phyloP scores from a whole-genome alignment of 2,888 invertebrate species.

The Spodoptera picta region DNA sequence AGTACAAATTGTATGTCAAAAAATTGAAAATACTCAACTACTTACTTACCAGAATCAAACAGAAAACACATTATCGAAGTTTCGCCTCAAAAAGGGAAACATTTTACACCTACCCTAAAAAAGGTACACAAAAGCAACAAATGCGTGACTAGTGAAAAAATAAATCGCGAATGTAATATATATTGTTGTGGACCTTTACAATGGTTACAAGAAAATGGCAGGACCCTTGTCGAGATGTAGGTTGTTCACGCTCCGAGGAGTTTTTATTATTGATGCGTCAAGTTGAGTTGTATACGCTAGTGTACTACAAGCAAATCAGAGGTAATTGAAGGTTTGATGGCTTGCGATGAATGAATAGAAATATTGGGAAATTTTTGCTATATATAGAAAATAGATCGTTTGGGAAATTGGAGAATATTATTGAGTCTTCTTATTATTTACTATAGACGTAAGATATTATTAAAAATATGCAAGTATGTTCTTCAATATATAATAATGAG shows the following conservation, averaged over 20 bases:
- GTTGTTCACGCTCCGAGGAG: slow-evolving; percentile 46
- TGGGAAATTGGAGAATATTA: no score
- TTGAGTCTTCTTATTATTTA: no score
- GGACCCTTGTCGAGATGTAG: slow-evolving; percentile 57
- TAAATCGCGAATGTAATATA: slow-evolving; percentile 43
- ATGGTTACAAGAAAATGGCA: slow-evolving; percentile 56
- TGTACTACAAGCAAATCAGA: slow-evolving; percentile 54
- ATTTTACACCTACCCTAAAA: background rate
- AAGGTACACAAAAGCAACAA: slow-evolving; percentile 15
- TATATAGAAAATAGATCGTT: background rate
- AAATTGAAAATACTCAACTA: no score
- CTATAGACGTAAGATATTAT: no score
- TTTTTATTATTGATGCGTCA: slow-evolving; percentile 63
- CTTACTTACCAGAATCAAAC: no score
- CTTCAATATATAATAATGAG: no score
- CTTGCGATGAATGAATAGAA: slow-evolving; percentile 31
- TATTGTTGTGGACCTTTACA: slow-evolving; percentile 49
- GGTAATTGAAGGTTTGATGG: slow-evolving; percentile 52
- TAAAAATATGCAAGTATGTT: no score
- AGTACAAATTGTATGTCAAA: no score
- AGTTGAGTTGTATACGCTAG: slow-evolving; percentile 56
- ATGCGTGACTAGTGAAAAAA: slow-evolving; percentile 51
- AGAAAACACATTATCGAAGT: no score
- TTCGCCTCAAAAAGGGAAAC: background rate
- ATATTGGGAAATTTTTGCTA: slow-evolving; percentile 11